phyloP scores from a whole-genome alignment of 2,113 vertebrate genomes.

The Ginglymostoma cirratum region DNA sequence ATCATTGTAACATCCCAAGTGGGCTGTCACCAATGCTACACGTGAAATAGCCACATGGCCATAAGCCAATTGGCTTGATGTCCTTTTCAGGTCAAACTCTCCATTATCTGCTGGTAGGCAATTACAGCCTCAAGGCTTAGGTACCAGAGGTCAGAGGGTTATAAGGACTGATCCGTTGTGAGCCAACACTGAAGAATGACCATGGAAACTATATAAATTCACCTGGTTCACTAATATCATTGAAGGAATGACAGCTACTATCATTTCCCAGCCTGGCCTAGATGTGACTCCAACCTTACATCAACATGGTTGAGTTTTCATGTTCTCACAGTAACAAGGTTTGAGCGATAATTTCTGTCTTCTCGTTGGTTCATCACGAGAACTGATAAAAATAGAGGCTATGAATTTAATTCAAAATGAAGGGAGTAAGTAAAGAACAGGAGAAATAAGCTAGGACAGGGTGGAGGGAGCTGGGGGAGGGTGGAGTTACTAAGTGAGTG shows the following conservation, averaged over 20 bases:
- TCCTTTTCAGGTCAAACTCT: neutral
- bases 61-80: neutral
- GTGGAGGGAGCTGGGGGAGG: no score
- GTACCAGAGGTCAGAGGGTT: neutral
- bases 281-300: no score
- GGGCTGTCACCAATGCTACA: neutral
- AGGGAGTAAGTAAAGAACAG: no score
- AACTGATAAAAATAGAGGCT: no score
- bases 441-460: no score
- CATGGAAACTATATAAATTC: neutral
- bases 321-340: no score
- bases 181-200: neutral
- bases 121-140: neutral
- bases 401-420: no score
- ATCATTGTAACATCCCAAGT: neutral
- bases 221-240: neutral
- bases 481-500: no score
- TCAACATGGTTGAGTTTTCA: no score
- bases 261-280: neutral
- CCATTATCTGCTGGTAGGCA: neutral
- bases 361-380: no score
- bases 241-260: neutral
- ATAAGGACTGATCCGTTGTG: neutral
- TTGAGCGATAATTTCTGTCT: no score
- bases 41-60: neutral